Conservation (phyloP, 2,797 vertebrate genomes). For the Pseudochromis fuscus region DNA sequence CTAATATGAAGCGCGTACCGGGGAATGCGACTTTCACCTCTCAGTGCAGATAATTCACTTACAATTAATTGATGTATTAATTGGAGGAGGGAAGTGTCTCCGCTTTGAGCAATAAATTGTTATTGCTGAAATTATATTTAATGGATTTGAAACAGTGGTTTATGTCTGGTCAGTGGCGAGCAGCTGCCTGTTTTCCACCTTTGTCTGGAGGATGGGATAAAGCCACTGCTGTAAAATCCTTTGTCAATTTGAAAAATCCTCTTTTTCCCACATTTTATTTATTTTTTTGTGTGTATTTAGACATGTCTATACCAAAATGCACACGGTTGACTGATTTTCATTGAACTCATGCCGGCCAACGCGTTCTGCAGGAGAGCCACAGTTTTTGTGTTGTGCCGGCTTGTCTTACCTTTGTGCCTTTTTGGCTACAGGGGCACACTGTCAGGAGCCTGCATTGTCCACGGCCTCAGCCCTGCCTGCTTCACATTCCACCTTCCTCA, state of each 20-base stretch:
- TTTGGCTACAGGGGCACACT: constrained; percentile 49
- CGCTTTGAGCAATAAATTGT: constrained; percentile 44
- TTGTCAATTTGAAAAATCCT: constrained; percentile 27
- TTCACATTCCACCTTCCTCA: constrained; percentile 25
- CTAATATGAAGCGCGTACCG: neutral
- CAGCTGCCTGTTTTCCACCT: constrained; percentile 13
- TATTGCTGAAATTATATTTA: constrained; percentile 37
- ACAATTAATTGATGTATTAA: constrained; percentile 59
- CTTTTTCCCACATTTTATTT: constrained; percentile 19
- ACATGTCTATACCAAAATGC: constrained; percentile 19
- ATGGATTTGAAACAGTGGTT: constrained; percentile 47
- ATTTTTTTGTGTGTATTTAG: constrained; percentile 15
- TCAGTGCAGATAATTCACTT: constrained; percentile 50
- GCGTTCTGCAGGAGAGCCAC: constrained; percentile 44
- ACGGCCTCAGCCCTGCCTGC: constrained; percentile 23
- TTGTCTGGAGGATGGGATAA: constrained; percentile 32
- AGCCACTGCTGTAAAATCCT: constrained; percentile 36
- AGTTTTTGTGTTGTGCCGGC: constrained; percentile 50
- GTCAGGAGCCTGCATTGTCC: constrained; percentile 62
- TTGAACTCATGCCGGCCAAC: constrained; percentile 41
- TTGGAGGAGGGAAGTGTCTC: constrained; percentile 43
- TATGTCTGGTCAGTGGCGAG: constrained; percentile 31
- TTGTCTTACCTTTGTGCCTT: constrained; percentile 63
- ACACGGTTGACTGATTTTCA: constrained; percentile 59
- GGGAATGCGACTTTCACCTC: constrained; percentile 28